Base-by-base conservation (phyloP, 2,797 vertebrate species). In the Acanthopagrus latus region DNA sequence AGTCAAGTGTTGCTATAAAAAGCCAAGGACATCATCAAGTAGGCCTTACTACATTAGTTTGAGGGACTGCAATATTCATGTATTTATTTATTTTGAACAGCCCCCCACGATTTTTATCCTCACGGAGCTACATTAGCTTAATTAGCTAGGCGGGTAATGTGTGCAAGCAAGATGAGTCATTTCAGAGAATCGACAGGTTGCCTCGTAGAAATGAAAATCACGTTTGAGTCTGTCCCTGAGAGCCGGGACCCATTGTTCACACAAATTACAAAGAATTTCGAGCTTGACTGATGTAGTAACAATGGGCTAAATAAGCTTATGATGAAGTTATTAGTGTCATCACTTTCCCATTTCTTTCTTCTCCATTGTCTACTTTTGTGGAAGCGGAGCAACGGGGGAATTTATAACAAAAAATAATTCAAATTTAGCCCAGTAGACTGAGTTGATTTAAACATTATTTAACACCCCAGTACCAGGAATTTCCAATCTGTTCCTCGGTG, bases 391-490 rank as follows among this genome's bases (percentile, higher is more conserved):
- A 79, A 67, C 16, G 20, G 23, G 51, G 70, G 59, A 59, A 69
- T 70, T 83, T 64, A 38, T 38, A 9, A 21, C 27, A 43, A 62
- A 43, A 33, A 78, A 78, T 63, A 54, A 51, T 73, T 80, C 18
- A 47, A 44, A 68, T 73, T 79, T 33, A 65, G 13, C 54, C 47
- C 69, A 52, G 18, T 48, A 70, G 55, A 57, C 70, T 63, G 44
- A 44, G 75, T 68, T 55, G 52, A 62, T 84, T 67, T 67, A 50
- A 64, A 41, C 38, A 58, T 70, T 65, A 70, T 69, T 72, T 57
- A 71, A 73, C 33, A 47, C 1, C 5, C 27, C 27, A 23, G 18
- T 10, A 57, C 55, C 60, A 20, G 58, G 14, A 67, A 16, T 51
- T 33, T 68, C 47, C 18, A 38, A 10, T 58, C 76, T 64, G 27